phyloP scores from a whole-genome alignment of 2,797 vertebrate genomes.

The Rhabdophis nuchalis region DNA sequence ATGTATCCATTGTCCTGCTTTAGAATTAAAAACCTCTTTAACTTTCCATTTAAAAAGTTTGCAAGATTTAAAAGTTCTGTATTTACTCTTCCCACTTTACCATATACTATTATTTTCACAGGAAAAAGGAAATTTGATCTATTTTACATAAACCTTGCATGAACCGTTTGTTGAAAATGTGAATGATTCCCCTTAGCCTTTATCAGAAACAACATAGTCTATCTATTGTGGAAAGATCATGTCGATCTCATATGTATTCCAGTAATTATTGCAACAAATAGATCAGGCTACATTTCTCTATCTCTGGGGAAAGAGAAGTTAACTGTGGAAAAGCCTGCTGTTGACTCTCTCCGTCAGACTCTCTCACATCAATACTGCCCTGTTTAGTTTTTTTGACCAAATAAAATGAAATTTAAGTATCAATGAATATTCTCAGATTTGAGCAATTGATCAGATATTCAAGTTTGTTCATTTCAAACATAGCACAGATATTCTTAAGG shows the following conservation, averaged over 20 bases:
- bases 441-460: constrained; percentile 19
- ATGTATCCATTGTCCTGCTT: background rate
- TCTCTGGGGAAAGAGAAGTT: too few relatives aligned
- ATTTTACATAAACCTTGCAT: background rate
- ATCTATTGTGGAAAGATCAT: background rate
- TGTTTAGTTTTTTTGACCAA: constrained; percentile 62
- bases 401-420: constrained; percentile 49
- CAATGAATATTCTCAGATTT: constrained; percentile 51
- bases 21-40: background rate
- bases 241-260: background rate
- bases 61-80: background rate
- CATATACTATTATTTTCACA: background rate
- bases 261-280: background rate
- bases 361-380: constrained; percentile 57
- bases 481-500: background rate
- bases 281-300: background rate
- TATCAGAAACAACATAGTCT: background rate
- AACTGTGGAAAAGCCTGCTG: constrained; percentile 16
- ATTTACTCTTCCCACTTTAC: background rate
- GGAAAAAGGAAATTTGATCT: background rate
- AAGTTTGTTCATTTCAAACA: background rate
- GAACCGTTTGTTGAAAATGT: background rate
- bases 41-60: background rate
- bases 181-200: background rate
- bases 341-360: constrained; percentile 52